A percentile compares a stretch with the other conserved stretches of the same genome.
Evolutionary conservation across 2,797 vertebrate species (phyloP).

Genomic region (Taeniopygia guttata): DNA sequence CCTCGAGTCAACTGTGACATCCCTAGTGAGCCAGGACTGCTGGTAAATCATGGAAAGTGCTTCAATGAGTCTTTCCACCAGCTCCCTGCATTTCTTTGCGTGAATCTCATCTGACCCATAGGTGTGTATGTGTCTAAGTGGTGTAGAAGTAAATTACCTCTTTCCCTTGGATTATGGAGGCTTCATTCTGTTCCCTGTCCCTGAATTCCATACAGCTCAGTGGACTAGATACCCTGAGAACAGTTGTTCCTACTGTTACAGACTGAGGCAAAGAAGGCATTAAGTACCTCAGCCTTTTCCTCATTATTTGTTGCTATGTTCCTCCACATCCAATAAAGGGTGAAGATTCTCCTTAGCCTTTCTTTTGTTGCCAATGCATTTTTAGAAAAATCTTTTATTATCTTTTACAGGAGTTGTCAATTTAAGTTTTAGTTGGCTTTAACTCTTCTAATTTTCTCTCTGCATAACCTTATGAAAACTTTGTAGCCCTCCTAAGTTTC

Average conservation of each 20-base stretch:
- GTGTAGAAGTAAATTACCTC: not conserved
- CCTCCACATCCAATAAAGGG: not conserved
- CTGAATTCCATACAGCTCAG: not conserved
- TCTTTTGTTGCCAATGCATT: not conserved
- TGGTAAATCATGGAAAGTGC: not conserved
- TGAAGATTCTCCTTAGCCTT: not conserved
- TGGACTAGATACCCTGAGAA: not conserved
- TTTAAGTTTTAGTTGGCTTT: not conserved
- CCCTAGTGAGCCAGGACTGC: not conserved
- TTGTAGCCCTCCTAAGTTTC: not conserved
- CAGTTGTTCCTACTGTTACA: not conserved
- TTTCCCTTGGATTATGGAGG: not conserved
- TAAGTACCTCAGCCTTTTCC: not conserved
- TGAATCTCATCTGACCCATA: not conserved
- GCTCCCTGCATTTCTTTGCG: fast-evolving
- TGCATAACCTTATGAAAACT: not conserved
- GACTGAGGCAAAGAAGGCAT: not conserved
- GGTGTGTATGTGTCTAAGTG: not conserved
- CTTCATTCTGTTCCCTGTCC: not conserved
- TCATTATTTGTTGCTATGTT: not conserved
- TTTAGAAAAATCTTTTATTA: not conserved
- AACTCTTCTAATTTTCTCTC: not conserved
- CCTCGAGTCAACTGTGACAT: not conserved
- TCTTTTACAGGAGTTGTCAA: not conserved
- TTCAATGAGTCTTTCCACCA: not conserved